Evolutionary conservation across 2,888 invertebrate species (phyloP), one percentile per base, ranked within the genome.

Genomic region (Lymantria monacha): DNA sequence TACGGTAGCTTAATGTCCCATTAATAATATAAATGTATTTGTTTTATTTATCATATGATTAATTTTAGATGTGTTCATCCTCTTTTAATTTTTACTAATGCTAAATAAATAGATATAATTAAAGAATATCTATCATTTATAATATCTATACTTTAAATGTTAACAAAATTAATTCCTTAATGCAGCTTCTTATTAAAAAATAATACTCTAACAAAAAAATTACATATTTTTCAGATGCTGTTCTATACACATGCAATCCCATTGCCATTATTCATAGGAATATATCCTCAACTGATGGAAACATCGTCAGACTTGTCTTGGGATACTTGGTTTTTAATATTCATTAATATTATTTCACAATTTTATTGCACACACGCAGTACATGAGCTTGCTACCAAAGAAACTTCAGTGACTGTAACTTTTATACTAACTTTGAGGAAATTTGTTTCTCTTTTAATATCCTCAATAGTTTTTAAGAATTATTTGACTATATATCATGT

Each of bases 351-450:
- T 11, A 11, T 85, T 44, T 74, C 83, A 0, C 90, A 90, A 46
- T 87, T 86, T 44, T 81, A 79, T 53, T 90, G 90, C 49, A 79
- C 86, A 0, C 80, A 83, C 53, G 84, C 87, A 8, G 91, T 90
- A 41, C 87, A 91, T 40, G 68, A 82, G 30, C 59, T 91, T 41
- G 89, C 88, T 0, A 84, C 90, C 2, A 85, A 72, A 53, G 87
- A 90, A 59, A 81, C 80, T 2, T 80, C 88, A 0, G 86, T 86
- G 0, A 90, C 89, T 0, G 85, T 90, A 0, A 85, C 88, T 12
- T 87, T 89, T 62, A 84, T 91, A 61, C 54, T 91, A 37, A 90
- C 91, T 37, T 46, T 91, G 53, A 81, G 90, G 52, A 90, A 86
- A 51, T 91, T 91, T 66, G 55, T 82, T 0, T 90, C 90, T 7